Conservation (phyloP, 2,888 invertebrate genomes). For the Ceraclea dissimilis region DNA sequence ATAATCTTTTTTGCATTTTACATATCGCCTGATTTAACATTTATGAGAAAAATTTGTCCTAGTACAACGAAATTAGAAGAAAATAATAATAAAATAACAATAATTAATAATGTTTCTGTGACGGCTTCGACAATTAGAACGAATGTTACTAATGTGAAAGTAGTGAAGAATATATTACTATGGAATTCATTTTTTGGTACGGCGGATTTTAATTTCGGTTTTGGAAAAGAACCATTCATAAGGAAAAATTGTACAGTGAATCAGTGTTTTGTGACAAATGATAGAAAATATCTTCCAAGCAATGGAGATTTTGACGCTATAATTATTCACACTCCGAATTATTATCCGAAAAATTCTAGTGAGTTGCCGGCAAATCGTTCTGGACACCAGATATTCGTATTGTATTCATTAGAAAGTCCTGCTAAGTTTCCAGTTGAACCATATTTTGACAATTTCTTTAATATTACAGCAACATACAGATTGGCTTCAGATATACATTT, state of each 20-base stretch:
- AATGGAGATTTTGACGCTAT: conserved; percentile 44
- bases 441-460: conserved; percentile 40
- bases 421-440: conserved; percentile 26
- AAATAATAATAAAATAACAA: too few species aligned
- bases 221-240: conserved; percentile 34
- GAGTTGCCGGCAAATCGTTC: conserved; percentile 34
- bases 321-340: conserved; percentile 43
- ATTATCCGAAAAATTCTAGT: conserved; percentile 31
- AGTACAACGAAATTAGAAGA: too few species aligned
- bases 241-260: conserved; percentile 33
- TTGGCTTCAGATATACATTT: conserved; percentile 43
- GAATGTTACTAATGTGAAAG: background rate
- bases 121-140: too few species aligned
- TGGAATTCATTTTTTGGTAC: conserved; percentile 33
- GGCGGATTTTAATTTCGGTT: conserved; percentile 36
- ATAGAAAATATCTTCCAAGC: conserved; percentile 32
- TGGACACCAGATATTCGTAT: conserved; percentile 42
- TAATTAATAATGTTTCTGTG: too few species aligned
- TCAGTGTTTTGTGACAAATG: conserved; percentile 41
- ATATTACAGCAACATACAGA: conserved; percentile 50
- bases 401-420: conserved; percentile 41
- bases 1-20: too few species aligned
- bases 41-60: too few species aligned
- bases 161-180: conserved; percentile 4
- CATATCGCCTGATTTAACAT: too few species aligned